Conservation (phyloP, 2,113 vertebrate genomes). For the Sminthopsis crassicaudata region DNA sequence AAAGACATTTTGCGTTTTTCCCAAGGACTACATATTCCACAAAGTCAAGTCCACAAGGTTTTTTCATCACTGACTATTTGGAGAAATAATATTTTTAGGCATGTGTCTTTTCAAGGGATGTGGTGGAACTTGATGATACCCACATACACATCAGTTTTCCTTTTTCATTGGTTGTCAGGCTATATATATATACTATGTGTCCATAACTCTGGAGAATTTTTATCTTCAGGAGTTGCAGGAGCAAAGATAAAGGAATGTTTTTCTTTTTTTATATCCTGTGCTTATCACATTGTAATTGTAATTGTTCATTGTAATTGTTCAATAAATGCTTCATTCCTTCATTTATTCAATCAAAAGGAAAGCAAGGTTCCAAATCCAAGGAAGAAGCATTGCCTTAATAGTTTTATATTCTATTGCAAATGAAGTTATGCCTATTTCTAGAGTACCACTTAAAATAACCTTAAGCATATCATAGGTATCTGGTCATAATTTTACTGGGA, state of each 20-base stretch:
- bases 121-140: background rate
- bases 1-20: background rate
- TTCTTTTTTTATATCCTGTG: background rate
- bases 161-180: background rate
- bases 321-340: background rate
- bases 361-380: background rate
- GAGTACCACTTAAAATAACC: background rate
- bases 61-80: background rate
- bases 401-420: background rate
- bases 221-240: background rate
- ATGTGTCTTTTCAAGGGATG: background rate
- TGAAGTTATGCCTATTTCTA: background rate
- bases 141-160: background rate
- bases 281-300: background rate
- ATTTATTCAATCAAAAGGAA: background rate
- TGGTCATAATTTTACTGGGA: background rate
- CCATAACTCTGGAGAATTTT: background rate
- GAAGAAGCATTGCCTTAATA: background rate
- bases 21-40: background rate
- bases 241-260: background rate
- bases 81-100: background rate
- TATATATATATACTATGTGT: background rate
- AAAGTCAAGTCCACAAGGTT: background rate
- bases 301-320: background rate
- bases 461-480: background rate